Percentiles rank a stretch among this genome's conserved stretches.
Evolutionary conservation across 2,113 vertebrate species (phyloP).

Genomic region (Macrotus californicus): DNA sequence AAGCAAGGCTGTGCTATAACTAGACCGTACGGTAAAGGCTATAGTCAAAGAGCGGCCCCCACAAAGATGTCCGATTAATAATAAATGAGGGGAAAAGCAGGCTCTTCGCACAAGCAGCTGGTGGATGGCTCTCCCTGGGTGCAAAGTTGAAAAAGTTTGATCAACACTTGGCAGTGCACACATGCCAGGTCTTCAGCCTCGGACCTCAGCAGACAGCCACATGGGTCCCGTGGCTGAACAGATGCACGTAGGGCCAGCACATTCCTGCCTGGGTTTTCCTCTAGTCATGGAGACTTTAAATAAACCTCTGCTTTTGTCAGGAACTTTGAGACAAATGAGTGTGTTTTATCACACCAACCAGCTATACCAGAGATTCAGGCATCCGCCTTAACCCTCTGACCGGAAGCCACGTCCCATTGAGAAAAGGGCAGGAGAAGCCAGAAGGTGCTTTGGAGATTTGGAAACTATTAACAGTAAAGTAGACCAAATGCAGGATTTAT

Average conservation of each 20-base stretch:
- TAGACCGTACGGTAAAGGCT: background rate
- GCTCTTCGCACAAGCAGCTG: background rate
- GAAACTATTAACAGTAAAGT: background rate
- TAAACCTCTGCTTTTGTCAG: background rate
- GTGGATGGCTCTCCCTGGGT: background rate
- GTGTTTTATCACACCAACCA: background rate
- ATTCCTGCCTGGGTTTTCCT: background rate
- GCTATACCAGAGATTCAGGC: background rate
- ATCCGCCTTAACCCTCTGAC: background rate
- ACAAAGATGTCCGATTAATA: background rate
- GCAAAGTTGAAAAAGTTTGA: background rate
- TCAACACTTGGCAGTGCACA: fast-evolving
- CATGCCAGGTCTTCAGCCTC: background rate
- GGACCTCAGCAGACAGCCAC: background rate
- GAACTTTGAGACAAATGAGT: background rate
- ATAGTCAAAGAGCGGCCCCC: background rate
- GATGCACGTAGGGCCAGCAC: background rate
- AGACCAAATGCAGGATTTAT: background rate
- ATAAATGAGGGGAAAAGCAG: background rate
- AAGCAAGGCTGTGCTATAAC: background rate
- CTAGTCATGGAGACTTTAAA: background rate
- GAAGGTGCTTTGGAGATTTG: background rate
- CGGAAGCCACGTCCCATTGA: background rate
- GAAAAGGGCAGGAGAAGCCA: background rate
- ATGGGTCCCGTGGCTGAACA: background rate